Evolutionary conservation across 2,113 vertebrate species (phyloP).

Genomic region (Vidua chalybeata): DNA sequence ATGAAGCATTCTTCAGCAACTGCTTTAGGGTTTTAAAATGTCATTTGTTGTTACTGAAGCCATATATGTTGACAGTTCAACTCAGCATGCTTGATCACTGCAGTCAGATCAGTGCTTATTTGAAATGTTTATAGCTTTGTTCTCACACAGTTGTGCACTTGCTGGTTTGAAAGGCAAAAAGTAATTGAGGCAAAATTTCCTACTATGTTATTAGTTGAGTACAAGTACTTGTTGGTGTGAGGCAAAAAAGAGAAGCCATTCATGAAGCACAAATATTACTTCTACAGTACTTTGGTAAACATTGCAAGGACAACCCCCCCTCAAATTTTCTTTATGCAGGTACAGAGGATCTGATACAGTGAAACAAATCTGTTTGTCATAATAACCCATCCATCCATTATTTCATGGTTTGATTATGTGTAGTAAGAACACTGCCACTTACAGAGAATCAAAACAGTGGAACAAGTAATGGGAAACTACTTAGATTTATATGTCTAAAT

Average conservation of each 20-base stretch:
- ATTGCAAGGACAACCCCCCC: neutral
- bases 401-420: neutral
- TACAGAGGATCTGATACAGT: neutral
- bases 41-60: neutral
- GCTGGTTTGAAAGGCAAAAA: neutral
- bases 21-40: neutral
- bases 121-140: neutral
- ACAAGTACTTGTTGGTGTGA: neutral
- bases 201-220: conserved; percentile 4
- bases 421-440: neutral
- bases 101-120: neutral
- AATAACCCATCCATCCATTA: neutral
- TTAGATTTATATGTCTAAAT: neutral
- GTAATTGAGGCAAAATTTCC: neutral
- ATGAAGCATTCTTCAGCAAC: neutral
- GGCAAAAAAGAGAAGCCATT: neutral
- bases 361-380: neutral
- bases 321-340: neutral
- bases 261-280: neutral
- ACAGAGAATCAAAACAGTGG: neutral
- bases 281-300: neutral
- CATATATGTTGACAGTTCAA: neutral
- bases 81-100: neutral
- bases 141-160: neutral
- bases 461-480: neutral